Evolutionary conservation across 2,797 vertebrate genomes (phyloP).

Genomic region (Channa striata): DNA sequence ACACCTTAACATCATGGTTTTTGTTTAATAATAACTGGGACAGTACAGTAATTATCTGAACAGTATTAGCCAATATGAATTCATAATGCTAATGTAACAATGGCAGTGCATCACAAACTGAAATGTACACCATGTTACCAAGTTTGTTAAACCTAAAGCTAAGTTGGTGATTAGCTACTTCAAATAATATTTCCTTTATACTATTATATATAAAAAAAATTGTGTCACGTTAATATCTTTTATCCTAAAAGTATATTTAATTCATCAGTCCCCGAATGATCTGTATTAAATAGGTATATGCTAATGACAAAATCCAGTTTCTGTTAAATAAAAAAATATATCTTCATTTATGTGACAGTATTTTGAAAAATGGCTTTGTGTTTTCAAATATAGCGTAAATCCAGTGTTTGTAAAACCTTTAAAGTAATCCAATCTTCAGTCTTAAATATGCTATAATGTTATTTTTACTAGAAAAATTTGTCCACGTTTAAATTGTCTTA

Average conservation of each 20-base stretch:
- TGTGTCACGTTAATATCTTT: no score
- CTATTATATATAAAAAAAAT: no score
- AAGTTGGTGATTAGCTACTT: no score
- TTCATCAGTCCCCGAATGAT: no score
- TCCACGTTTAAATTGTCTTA: background rate
- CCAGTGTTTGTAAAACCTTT: background rate
- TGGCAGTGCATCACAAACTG: background rate
- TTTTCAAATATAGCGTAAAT: background rate
- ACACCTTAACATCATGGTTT: background rate
- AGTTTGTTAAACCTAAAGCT: no score
- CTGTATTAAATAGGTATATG: background rate
- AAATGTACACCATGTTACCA: background rate
- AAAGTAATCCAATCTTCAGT: background rate
- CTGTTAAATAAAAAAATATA: background rate
- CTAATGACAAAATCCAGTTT: background rate
- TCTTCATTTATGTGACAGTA: background rate
- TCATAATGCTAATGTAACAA: background rate
- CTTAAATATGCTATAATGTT: background rate
- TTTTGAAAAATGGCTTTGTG: background rate
- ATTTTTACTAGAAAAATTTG: background rate
- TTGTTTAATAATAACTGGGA: background rate
- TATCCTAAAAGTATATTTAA: no score
- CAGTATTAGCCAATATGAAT: background rate
- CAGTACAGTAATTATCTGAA: background rate
- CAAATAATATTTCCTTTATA: no score